Conservation (phyloP, 2,888 invertebrate species). For the Meandrusa payeni region DNA sequence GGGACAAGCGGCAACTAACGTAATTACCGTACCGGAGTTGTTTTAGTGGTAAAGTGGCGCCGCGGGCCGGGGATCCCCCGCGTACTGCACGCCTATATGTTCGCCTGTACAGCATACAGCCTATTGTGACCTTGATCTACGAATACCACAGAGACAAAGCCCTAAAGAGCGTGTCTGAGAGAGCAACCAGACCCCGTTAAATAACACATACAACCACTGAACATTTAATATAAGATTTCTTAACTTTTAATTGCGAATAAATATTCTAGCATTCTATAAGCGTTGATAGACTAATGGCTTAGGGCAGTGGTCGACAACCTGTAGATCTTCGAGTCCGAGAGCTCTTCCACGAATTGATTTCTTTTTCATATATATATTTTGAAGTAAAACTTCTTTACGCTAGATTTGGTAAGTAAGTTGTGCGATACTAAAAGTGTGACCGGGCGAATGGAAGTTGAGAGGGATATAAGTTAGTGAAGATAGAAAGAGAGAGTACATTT, state of each 20-base stretch:
- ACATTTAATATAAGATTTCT: slow-evolving; percentile 63
- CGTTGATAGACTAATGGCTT: too few relatives aligned
- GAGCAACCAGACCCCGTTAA: slow-evolving; percentile 81
- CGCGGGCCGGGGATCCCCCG: slow-evolving; percentile 68
- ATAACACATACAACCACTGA: slow-evolving; percentile 73
- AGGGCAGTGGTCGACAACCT: too few relatives aligned
- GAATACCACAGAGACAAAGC: slow-evolving; percentile 79
- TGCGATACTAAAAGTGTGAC: too few relatives aligned
- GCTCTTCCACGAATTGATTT: too few relatives aligned
- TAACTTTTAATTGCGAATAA: slow-evolving; percentile 41
- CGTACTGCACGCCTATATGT: slow-evolving; percentile 68
- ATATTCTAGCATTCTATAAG: too few relatives aligned
- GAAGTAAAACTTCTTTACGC: too few relatives aligned
- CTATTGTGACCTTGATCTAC: slow-evolving; percentile 59
- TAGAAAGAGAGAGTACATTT: too few relatives aligned
- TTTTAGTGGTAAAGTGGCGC: slow-evolving; percentile 66
- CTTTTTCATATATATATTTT: too few relatives aligned
- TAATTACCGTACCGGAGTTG: slow-evolving; percentile 68
- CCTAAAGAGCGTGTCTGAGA: slow-evolving; percentile 81
- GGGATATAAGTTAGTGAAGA: too few relatives aligned
- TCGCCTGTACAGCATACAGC: slow-evolving; percentile 66
- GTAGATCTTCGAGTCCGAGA: too few relatives aligned
- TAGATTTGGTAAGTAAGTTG: too few relatives aligned
- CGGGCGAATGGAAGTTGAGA: too few relatives aligned
- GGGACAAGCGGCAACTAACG: slow-evolving; percentile 74